Conservation (phyloP, 1,140 invertebrate genomes). For the Calliopsis andreniformis region DNA sequence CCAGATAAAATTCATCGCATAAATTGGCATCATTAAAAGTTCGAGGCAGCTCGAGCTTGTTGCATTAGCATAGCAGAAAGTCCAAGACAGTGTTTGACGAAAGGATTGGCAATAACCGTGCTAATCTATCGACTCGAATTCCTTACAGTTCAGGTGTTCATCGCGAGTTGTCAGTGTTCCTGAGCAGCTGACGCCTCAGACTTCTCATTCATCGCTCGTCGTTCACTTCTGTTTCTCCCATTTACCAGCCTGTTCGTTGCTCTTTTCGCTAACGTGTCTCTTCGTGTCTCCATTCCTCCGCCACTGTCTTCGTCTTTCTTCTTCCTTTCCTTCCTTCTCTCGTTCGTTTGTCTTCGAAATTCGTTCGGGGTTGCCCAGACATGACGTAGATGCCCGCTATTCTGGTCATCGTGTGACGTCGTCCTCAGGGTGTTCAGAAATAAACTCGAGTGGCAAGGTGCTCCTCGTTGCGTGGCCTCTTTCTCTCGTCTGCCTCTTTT, state of each 20-base stretch:
- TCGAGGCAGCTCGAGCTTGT: conserved; percentile 7
- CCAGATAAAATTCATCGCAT: conserved; percentile 24
- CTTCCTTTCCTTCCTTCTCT: neutral
- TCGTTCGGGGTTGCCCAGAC: conserved; percentile 59
- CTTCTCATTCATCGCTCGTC: neutral
- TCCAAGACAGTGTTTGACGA: conserved; percentile 37
- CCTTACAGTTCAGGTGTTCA: conserved; percentile 37
- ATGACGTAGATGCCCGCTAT: conserved; percentile 72
- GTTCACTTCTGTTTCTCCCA: neutral
- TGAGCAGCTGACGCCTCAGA: conserved; percentile 59
- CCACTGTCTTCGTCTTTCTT: neutral
- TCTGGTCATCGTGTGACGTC: conserved; percentile 70
- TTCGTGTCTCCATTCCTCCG: neutral
- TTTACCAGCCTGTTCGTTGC: neutral
- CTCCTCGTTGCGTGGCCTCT: conserved; percentile 28
- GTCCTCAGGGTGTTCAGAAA: conserved; percentile 63
- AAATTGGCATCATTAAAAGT: conserved; percentile 55
- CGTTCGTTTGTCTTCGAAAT: conserved; percentile 55
- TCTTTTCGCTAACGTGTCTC: neutral
- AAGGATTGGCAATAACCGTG: conserved; percentile 27
- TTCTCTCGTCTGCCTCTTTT: conserved; percentile 54
- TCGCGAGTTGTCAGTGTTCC: conserved; percentile 44
- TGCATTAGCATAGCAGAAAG: conserved; percentile 19
- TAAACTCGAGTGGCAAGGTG: conserved; percentile 67
- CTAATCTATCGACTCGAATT: conserved; percentile 32